Base-by-base conservation (phyloP, 2,113 vertebrate genomes). In the Galeopterus variegatus region DNA sequence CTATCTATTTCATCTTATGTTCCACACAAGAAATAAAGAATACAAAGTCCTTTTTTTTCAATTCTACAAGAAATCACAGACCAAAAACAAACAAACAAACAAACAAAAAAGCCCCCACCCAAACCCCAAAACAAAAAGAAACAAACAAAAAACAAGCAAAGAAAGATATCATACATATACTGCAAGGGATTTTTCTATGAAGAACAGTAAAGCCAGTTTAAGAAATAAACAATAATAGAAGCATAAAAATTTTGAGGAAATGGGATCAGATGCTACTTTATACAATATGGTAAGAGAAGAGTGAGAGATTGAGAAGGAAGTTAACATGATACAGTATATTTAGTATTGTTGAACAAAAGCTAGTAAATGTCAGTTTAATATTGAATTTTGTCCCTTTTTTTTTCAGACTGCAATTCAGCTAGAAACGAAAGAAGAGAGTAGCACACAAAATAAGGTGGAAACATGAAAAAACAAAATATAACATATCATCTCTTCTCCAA, bases 361-460 rank as follows among this genome's bases (percentile, higher is more conserved):
- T 62, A 89, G 33, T 56, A 80, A 73, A 84, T n/a, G 17, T 80
- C 36, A 75, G 56, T 94, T 92, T 75, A 89, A 36, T 96, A 80
- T 13, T 89, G 64, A 76, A 85, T 36, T 69, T 8, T 69, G 3
- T 82, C 8, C 8, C 21, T 76, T 82, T 82, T 76, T 76, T 45
- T 69, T 72, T 70, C 23, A 62, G 24, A 69, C 48, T n/a, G 26
- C 6, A 93, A 52, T 90, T 90, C 24, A 95, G 93, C 12, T 48
- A 85, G 50, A 69, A 85, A 88, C 33, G 11, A 56, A 87, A 50
- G 67, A 89, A 83, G 70, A 82, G 33, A 90, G 18, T 23, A 50
- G 14, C n/a, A 93, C 72, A 45, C 8, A 80, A 97, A 90, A 81
- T 82, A 70, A 76, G 15, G 28, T 73, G n/a, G 15, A 84, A 85